Evolutionary conservation across 2,888 invertebrate species (phyloP), one percentile per base, ranked within the genome.

Genomic region (Hypsopygia costalis): DNA sequence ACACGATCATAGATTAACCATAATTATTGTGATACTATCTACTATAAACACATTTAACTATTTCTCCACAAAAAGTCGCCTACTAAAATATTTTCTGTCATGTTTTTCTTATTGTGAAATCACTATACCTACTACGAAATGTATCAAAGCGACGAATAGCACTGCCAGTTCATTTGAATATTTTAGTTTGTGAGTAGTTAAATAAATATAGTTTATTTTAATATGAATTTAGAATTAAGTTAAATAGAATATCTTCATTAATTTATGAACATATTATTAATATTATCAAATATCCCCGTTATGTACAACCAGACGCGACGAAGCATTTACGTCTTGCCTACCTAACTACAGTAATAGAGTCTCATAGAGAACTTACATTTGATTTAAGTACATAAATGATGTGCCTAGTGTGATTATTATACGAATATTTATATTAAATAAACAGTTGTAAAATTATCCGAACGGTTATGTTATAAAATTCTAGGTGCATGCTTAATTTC

Each of bases 11-110:
- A 12, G 30, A 30, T 6, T 48, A 27, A 51, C 36, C 41, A 33
- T 35, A 31, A 12, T 37, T 33, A 30, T 45, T 47, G 47, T 55
- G 47, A 52, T 51, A 55, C 25, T 16, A 40, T 34, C 10, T 34
- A 33, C 39, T 10, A 21, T 33, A 36, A 21, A 12, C 36, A 36
- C 27, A 31, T 37, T 32, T 37, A 10, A 8, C 10, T 30, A 16
- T 21, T 7, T 9, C 20, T 29, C 12, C 10, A 29, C 6, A 21
- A 30, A 11, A 30, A 7, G 11, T 21, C 11, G 11, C 30, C 8
- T 25, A 25, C 16, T 16, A 2, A 16, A 16, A 16, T 16, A 16
- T 16, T 16, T 16, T 16, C 16, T 16, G 4, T 16, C 16, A 4
- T 16, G 2, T 2, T 6, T 25, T 25, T 25, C 25, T 25, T 25